phyloP scores from a whole-genome alignment of 2,113 vertebrate species.

The Felis chaus region DNA sequence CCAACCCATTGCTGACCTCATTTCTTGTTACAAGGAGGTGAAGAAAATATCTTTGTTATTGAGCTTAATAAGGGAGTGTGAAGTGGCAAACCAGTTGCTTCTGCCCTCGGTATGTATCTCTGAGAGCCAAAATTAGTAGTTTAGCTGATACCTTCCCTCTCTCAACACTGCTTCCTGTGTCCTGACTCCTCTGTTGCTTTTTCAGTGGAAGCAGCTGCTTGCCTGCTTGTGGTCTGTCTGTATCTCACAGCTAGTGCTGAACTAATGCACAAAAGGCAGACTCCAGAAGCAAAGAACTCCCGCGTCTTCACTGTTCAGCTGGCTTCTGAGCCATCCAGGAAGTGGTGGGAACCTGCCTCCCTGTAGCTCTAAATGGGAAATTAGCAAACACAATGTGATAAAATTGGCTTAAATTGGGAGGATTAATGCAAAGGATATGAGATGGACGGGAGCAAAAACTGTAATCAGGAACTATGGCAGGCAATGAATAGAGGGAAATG shows the following conservation, averaged over 20 bases:
- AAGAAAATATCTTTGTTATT: not conserved
- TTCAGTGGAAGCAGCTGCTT: constrained; percentile 48
- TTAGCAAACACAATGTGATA: constrained; percentile 66
- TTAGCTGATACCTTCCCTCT: not conserved
- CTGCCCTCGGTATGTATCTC: not conserved
- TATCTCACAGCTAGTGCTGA: constrained; percentile 35
- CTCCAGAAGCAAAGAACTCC: constrained; percentile 38
- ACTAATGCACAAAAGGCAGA: constrained; percentile 50
- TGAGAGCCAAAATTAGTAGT: not conserved
- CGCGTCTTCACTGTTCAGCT: constrained; percentile 42
- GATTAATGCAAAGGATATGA: constrained; percentile 61
- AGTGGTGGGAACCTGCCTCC: constrained; percentile 51
- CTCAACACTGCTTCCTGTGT: not conserved
- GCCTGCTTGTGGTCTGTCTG: constrained; percentile 31
- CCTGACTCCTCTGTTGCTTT: not conserved
- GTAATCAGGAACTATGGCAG: constrained; percentile 56
- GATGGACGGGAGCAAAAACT: constrained; percentile 51
- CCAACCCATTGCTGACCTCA: not conserved
- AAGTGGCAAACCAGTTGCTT: not conserved
- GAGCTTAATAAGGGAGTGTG: not conserved
- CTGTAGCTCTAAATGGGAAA: constrained; percentile 65
- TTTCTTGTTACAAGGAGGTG: not conserved
- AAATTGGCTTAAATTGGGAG: constrained; percentile 67
- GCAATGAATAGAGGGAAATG: constrained; percentile 68
- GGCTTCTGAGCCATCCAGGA: constrained; percentile 59